A percentile compares a stretch with the other conserved stretches of the same genome.
These are phyloP conservation scores for Lepidostoma basale DNA, from an alignment of 1,140 invertebrate genomes.

Conservation along the genomic window DNA sequence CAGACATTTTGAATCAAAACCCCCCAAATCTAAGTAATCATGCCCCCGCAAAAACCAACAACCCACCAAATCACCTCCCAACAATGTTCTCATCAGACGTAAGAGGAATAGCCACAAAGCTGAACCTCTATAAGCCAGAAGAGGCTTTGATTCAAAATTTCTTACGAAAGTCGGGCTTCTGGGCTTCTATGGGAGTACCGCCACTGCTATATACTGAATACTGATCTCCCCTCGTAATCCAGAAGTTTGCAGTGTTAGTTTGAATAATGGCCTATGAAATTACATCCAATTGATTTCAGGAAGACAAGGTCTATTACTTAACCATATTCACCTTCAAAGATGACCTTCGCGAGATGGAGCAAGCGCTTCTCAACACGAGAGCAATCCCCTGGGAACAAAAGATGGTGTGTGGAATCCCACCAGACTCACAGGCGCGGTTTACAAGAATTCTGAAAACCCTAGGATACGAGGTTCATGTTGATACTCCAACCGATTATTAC, in stretches of 20 bases:
- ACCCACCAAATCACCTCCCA: too few relatives aligned
- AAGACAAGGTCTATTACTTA: slow-evolving; percentile 10
- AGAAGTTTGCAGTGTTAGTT: not conserved
- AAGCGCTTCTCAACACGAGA: slow-evolving; percentile 41
- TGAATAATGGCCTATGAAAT: not conserved
- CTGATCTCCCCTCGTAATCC: not conserved
- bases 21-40: too few relatives aligned
- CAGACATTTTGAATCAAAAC: too few relatives aligned
- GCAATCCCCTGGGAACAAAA: slow-evolving; percentile 43
- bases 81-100: too few relatives aligned
- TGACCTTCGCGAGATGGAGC: slow-evolving; percentile 37
- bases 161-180: not conserved
- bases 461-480: slow-evolving; percentile 17
- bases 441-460: slow-evolving; percentile 2
- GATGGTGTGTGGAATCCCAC: slow-evolving; percentile 32
- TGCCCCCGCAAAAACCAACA: too few relatives aligned
- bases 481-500: slow-evolving; percentile 30
- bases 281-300: slow-evolving; percentile 3
- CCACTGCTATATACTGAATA: not conserved
- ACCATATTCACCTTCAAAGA: slow-evolving; percentile 43
- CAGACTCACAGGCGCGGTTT: slow-evolving; percentile 24
- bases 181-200: not conserved
- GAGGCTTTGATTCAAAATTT: not conserved
- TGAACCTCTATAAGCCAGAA: not conserved
- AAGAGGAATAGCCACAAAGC: not conserved